These are phyloP conservation scores for Lochmaea crataegi DNA, from an alignment of 2,888 invertebrate species.

Conservation along the genomic window DNA sequence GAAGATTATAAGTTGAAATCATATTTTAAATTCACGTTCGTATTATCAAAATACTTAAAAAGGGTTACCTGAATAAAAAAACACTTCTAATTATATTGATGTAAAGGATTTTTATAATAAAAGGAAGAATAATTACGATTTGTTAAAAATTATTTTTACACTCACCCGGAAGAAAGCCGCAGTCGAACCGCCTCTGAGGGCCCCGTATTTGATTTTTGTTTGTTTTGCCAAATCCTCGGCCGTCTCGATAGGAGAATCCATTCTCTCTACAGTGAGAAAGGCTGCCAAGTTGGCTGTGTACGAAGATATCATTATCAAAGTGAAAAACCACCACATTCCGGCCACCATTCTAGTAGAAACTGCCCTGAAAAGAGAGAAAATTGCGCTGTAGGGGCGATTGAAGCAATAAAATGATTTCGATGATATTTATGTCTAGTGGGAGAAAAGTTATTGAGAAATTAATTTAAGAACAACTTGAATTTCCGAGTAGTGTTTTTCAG, in stretches of 20 bases:
- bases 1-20: not conserved
- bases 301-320: conserved; percentile 94
- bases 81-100: no score
- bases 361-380: conserved; percentile 69
- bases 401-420: not conserved
- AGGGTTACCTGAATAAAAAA: no score
- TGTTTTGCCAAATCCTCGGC: conserved; percentile 97
- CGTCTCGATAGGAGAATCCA: conserved; percentile 95
- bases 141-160: conserved; percentile 13
- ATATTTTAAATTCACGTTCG: not conserved
- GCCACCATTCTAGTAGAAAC: conserved; percentile 90
- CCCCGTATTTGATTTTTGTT: conserved; percentile 97
- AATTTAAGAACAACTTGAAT: no score
- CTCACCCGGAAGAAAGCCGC: conserved; percentile 93
- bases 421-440: not conserved
- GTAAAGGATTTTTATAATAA: no score
- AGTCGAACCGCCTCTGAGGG: conserved; percentile 92
- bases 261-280: conserved; percentile 90
- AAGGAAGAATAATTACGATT: no score
- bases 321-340: conserved; percentile 97
- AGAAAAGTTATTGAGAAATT: not conserved
- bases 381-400: not conserved
- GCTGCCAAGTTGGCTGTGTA: conserved; percentile 97
- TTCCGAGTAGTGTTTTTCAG: no score
- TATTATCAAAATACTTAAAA: not conserved